Evolutionary conservation across 2,888 invertebrate species (phyloP), one percentile per base, ranked within the genome.

Genomic region (Globia sparganii): DNA sequence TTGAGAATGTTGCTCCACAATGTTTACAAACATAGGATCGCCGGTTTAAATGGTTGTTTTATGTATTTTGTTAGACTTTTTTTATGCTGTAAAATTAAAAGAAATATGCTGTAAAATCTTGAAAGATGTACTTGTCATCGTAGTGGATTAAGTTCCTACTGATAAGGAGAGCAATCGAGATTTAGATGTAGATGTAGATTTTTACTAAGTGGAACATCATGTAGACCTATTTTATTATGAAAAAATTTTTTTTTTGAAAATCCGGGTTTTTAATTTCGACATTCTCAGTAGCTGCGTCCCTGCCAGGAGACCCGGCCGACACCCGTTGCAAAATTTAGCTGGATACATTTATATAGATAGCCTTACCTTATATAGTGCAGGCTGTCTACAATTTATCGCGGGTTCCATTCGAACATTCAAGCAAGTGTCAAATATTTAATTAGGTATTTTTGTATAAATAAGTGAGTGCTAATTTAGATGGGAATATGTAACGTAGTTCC

Each of bases 41-140:
- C 25, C 21, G 18, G 4, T 43, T 58, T n/a, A 76, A 64, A 75
- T 76, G 76, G 6, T n/a, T 74, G 49, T 75, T 64, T 64, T 43
- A 64, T 25, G 28, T 73, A 73, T 28, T 37, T 11, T 4, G 43
- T 43, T 43, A 43, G 46, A 46, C 18, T 4, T 13, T 21, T 49
- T 31, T 75, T 66, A 43, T 4, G 43, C 4, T 43, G 43, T 15
- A 46, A 76, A 69, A 53, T 21, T 25, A 43, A 56, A 75, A 58
- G 2, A 25, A 72, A 75, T 6, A 43, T 0, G 8, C 31, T 34
- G n/a, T 18, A 37, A 61, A 75, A 61, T 31, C 21, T 53, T 13
- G 49, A 37, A 58, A 6, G 0, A 67, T 37, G 6, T 2, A 34
- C 15, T 43, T 43, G 43, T 43, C 43, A 4, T 43, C 4, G 15